These are phyloP conservation scores for Chironomus striatipennis DNA, from an alignment of 1,140 invertebrate species.

Conservation along the genomic window DNA sequence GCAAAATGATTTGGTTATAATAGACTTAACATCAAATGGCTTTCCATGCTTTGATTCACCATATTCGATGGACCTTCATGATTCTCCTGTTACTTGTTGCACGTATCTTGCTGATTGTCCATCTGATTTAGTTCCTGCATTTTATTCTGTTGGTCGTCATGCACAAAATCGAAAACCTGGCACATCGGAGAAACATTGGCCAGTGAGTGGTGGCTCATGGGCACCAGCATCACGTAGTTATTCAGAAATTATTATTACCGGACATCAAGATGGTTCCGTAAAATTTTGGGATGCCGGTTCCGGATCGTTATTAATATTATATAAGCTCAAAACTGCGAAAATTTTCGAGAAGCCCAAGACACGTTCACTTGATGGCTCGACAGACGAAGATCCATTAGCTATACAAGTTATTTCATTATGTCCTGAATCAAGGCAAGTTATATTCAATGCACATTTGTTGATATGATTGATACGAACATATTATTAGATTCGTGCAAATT, in stretches of 20 bases:
- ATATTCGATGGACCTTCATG: constrained; percentile 98
- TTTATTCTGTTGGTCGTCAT: constrained; percentile 59
- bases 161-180: constrained; percentile 61
- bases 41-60: constrained; percentile 99
- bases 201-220: constrained; percentile 91
- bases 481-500: not conserved
- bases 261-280: constrained; percentile 91
- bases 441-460: not conserved
- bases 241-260: constrained; percentile 93
- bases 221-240: constrained; percentile 87
- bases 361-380: constrained; percentile 45
- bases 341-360: constrained; percentile 72
- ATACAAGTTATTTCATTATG: constrained; percentile 87
- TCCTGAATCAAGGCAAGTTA: constrained; percentile 67
- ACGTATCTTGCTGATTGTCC: constrained; percentile 96
- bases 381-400: constrained; percentile 85
- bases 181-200: constrained; percentile 94
- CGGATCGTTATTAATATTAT: constrained; percentile 71
- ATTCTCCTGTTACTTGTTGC: constrained; percentile 93
- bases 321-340: constrained; percentile 96
- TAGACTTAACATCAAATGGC: constrained; percentile 87
- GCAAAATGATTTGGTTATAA: constrained; percentile 95
- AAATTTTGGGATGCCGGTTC: constrained; percentile 98
- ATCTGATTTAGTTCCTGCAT: constrained; percentile 85
- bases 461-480: too few species aligned